These are phyloP conservation scores for Prosopocoilus inquinatus DNA, from an alignment of 2,888 invertebrate genomes.

Conservation along the genomic window DNA sequence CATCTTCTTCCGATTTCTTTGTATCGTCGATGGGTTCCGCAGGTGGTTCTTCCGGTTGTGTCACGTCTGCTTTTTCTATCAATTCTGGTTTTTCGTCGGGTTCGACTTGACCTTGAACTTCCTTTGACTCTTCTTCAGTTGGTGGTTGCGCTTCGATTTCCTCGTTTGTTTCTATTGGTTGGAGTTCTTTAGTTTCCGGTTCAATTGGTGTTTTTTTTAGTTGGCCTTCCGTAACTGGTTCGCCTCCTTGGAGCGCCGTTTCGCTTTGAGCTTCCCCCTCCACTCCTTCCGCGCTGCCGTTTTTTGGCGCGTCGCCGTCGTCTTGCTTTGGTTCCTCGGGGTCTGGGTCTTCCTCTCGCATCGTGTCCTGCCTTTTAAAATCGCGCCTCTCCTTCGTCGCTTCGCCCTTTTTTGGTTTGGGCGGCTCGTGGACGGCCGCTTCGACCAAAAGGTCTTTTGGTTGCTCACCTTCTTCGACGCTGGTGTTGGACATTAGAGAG, in stretches of 20 bases:
- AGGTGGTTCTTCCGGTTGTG: background rate
- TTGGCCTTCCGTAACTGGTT: background rate
- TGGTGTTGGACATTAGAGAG: slow-evolving; percentile 41
- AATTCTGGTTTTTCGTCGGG: background rate
- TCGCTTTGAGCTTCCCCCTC: slow-evolving; percentile 14
- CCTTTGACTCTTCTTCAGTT: no score
- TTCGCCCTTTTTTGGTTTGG: slow-evolving; percentile 23
- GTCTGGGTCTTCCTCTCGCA: slow-evolving; percentile 10
- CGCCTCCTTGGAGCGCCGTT: background rate
- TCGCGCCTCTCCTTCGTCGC: background rate
- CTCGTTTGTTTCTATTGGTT: background rate
- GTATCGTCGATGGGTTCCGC: background rate
- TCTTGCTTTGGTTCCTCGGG: slow-evolving; percentile 5
- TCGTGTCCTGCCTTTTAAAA: background rate
- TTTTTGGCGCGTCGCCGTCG: background rate
- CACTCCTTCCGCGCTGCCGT: background rate
- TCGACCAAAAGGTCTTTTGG: slow-evolving; percentile 43
- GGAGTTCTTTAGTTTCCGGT: background rate
- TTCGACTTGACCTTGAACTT: no score
- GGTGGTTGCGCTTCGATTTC: no score
- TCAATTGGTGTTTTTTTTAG: background rate
- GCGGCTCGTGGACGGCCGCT: slow-evolving; percentile 47
- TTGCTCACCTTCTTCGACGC: slow-evolving; percentile 42
- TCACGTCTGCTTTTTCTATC: background rate
- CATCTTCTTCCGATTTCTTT: background rate